Evolutionary conservation across 1,140 invertebrate genomes (phyloP), one percentile per base, ranked within the genome.

Genomic region (Cydia amplana): DNA sequence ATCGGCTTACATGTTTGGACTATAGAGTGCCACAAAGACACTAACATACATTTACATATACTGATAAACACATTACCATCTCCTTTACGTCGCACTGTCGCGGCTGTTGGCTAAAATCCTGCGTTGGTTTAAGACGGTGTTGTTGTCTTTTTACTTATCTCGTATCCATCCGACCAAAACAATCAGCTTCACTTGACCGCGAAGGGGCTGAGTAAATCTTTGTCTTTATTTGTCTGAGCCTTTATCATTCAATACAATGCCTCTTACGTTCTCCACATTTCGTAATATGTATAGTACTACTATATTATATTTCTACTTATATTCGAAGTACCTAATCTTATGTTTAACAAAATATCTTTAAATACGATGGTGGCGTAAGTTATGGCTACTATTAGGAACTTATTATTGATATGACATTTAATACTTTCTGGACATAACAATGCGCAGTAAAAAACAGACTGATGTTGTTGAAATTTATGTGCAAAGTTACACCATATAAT

Each of bases 111-210:
- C 6, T 36, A 20, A 60, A 60, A 60, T 18, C 4, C n/a, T 60
- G 55, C 55, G 55, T 60, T 51, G 16, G 49, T 51, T 16, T n/a
- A 25, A 28, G 25, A 28, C 28, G 25, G 3, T 25, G 63, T 65
- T 20, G 20, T 64, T 28, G 63, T 65, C 9, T 25, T 18, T 32
- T 32, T n/a, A n/a, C n/a, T n/a, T 16, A 28, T 65, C 63, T 70
- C 55, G 55, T 20, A 70, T 18, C n/a, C 32, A 70, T 40, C 65
- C 28, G 16, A 70, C 65, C 65, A 40, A 16, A 70, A 36, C 65
- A 70, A 36, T 70, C 65, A 10, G 32, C 40, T 70, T 70, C 28
- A 70, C 65, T 36, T 70, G 65, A 70, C 28, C 65, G 65, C 65
- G 28, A 65, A 28, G 28, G n/a, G 65, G 65, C 28, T 70, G 65